Conservation (phyloP, 2,113 vertebrate species). For the Microcebus murinus region DNA sequence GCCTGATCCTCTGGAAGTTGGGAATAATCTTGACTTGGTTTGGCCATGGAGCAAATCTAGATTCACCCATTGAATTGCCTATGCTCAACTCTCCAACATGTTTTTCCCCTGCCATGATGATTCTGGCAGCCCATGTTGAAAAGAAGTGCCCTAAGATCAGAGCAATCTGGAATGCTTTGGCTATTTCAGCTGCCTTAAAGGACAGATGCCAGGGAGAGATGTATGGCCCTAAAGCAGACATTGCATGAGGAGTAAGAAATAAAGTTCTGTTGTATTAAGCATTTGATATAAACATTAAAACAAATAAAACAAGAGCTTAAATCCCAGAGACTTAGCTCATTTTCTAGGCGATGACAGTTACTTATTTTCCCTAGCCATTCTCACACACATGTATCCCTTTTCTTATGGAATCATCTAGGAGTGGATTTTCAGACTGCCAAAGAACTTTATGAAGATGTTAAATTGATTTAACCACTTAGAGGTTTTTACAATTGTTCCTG, state of each 20-base stretch:
- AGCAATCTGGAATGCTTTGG: too few relatives aligned
- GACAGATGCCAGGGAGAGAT: not conserved
- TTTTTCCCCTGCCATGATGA: not conserved
- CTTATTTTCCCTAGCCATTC: not conserved
- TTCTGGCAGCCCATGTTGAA: not conserved
- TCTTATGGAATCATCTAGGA: not conserved
- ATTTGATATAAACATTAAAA: not conserved
- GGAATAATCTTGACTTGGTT: not conserved
- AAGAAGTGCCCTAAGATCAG: not conserved
- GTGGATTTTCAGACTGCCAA: not conserved
- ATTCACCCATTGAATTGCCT: not conserved
- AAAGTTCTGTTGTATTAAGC: not conserved
- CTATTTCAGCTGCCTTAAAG: not conserved
- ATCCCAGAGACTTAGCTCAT: not conserved
- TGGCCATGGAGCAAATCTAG: not conserved
- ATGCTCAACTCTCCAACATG: rapidly evolving
- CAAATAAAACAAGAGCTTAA: not conserved
- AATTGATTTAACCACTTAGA: not conserved
- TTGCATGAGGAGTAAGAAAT: not conserved
- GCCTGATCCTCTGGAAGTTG: not conserved
- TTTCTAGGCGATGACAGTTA: not conserved
- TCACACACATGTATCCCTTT: not conserved
- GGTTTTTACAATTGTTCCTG: not conserved
- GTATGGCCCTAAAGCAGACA: not conserved
- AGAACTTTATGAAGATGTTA: not conserved